These are phyloP conservation scores for Patella caerulea DNA, from an alignment of 2,888 invertebrate genomes.

Conservation along the genomic window DNA sequence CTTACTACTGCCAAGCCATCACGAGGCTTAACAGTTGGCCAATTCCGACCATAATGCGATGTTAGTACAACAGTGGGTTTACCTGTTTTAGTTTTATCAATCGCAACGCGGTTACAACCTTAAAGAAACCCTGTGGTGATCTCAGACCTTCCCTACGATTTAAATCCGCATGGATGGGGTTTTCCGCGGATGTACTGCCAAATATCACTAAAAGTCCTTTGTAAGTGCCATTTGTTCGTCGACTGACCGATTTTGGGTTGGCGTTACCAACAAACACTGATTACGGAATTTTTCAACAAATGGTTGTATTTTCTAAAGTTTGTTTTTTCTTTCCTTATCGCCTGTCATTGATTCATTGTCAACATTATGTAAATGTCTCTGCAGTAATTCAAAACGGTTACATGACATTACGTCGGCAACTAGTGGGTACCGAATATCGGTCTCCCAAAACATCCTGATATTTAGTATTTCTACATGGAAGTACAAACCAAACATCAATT, in stretches of 20 bases:
- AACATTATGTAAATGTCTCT: conserved; percentile 22
- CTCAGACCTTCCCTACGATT: conserved; percentile 23
- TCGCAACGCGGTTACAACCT: no score
- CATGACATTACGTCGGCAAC: conserved; percentile 32
- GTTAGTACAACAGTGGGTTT: no score
- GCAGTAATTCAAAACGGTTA: conserved; percentile 26
- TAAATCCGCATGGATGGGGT: conserved; percentile 31
- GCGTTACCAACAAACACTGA: conserved; percentile 44
- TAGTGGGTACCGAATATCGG: conserved; percentile 22
- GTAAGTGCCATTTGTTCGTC: conserved; percentile 62
- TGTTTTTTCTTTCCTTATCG: conserved; percentile 16
- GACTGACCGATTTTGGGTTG: conserved; percentile 51
- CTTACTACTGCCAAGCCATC: no score
- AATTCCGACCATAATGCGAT: no score
- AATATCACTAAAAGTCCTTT: conserved; percentile 28
- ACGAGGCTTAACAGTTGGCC: no score
- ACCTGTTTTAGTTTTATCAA: no score
- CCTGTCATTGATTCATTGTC: conserved; percentile 19
- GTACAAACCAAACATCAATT: no score
- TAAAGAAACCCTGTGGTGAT: conserved; percentile 23
- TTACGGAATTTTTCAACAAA: conserved; percentile 26
- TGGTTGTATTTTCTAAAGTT: conserved; percentile 39
- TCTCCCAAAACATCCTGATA: conserved; percentile 29
- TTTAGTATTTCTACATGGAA: conserved; percentile 13
- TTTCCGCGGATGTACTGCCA: conserved; percentile 36